Base-by-base conservation (phyloP, 2,797 vertebrate species). In the Rhinophrynus dorsalis region DNA sequence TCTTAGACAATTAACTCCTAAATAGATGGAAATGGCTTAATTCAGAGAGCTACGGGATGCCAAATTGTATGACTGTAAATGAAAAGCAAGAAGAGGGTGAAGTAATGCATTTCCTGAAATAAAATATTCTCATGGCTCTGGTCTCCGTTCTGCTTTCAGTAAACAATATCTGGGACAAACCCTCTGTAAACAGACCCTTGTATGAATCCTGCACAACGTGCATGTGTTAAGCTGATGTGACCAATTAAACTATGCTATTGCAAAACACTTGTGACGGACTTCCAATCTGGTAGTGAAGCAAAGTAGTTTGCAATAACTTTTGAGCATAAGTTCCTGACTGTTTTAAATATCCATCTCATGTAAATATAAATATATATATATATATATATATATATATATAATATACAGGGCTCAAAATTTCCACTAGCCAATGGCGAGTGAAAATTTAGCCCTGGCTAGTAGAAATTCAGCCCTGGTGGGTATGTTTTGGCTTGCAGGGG, bases 91-190 rank as follows among this genome's bases (percentile, higher is more conserved):
- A 52, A 59, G 52, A 38, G 56, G 40, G 48, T 75, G 74, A 75
- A 45, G 67, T 75, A 47, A 70, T 75, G 30, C 45, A 65, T 47
- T 75, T 70, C 73, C 66, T 75, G 73, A 64, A 63, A 59, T 51
- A 58, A 63, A 69, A 69, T 45, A 59, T 64, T 75, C 59, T 68
- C 58, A 68, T 63, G 66, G 52, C 52, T 15, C 60, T 59, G 60
- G 66, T 35, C 52, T 58, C 8, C 33, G 79, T 79, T 77, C 74
- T 75, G 77, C 62, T 77, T 76, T 79, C 57, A 8, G 57, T 74
- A 45, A 77, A 74, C 24, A 0, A 0, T 64, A 35, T 76, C 29
- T 67, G 0, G 0, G 72, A 52, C 57, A 68, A 78, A 52, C 32
- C 8, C 5, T 79, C 75, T 47, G 51, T 63, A 44, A 40, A 12